Evolutionary conservation across 2,113 vertebrate species (phyloP).

Genomic region (Leucopternis melanops): DNA sequence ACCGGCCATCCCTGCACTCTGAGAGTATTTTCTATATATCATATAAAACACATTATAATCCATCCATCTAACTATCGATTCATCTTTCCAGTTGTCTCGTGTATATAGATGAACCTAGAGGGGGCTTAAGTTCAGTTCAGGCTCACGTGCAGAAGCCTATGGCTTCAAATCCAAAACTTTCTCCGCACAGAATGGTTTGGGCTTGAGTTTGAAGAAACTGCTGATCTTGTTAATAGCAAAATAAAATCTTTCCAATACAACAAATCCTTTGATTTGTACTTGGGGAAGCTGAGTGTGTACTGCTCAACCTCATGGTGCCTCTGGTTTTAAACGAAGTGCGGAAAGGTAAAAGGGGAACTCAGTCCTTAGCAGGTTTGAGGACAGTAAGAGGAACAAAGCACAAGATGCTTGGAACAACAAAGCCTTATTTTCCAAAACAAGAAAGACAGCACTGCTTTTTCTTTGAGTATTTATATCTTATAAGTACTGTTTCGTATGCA

Average conservation of each 20-base stretch:
- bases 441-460: accelerated
- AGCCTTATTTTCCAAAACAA: neutral
- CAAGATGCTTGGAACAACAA: neutral
- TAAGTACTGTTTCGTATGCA: neutral
- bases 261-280: neutral
- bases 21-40: conserved; percentile 37
- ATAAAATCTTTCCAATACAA: neutral
- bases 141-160: neutral
- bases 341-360: neutral
- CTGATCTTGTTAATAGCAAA: neutral
- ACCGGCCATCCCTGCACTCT: neutral
- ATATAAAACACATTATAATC: conserved; percentile 34
- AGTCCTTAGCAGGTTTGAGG: neutral
- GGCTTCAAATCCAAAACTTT: neutral
- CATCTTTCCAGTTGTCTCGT: neutral
- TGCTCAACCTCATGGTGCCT: accelerated
- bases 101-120: neutral
- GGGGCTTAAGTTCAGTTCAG: neutral
- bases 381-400: neutral
- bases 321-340: neutral
- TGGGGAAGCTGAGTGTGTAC: neutral
- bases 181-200: neutral
- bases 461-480: neutral
- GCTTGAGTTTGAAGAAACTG: neutral
- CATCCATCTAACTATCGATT: conserved; percentile 40